Evolutionary conservation across 2,113 vertebrate species (phyloP).

Genomic region (Corythornis vintsioides): DNA sequence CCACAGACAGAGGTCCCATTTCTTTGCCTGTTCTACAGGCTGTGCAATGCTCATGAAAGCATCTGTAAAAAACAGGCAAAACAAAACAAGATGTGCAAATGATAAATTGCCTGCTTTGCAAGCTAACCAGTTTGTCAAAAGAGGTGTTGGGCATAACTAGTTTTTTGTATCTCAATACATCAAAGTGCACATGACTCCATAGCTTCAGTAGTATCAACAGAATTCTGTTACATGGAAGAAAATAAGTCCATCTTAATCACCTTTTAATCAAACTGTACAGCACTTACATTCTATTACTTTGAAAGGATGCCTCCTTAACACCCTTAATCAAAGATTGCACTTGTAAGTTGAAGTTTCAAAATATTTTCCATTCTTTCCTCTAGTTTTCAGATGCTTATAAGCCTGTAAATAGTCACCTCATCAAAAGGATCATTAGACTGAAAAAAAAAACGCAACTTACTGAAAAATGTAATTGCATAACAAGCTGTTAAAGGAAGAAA

Average conservation of each 20-base stretch:
- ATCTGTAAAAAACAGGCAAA: neutral
- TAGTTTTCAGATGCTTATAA: neutral
- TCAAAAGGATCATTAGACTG: conserved; percentile 18
- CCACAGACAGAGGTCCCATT: neutral
- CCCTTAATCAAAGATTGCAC: neutral
- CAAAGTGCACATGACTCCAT: rapidly evolving
- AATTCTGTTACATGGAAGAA: neutral
- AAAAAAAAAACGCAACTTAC: conserved; percentile 28
- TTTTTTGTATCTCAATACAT: neutral
- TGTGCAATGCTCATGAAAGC: neutral
- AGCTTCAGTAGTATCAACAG: neutral
- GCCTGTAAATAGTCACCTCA: conserved; percentile 33
- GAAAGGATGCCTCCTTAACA: neutral
- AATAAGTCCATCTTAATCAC: neutral
- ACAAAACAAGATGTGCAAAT: neutral
- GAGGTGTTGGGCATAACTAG: neutral
- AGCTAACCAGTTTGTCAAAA: neutral
- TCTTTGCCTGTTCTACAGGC: neutral
- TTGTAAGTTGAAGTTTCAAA: conserved; percentile 20
- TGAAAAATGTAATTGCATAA: conserved; percentile 44
- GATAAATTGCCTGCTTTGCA: neutral
- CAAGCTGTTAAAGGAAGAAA: conserved; percentile 40
- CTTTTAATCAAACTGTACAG: neutral
- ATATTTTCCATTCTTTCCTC: conserved; percentile 38
- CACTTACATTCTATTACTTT: neutral